Conservation (phyloP, 2,797 vertebrate genomes). For the Muscicapa striata region DNA sequence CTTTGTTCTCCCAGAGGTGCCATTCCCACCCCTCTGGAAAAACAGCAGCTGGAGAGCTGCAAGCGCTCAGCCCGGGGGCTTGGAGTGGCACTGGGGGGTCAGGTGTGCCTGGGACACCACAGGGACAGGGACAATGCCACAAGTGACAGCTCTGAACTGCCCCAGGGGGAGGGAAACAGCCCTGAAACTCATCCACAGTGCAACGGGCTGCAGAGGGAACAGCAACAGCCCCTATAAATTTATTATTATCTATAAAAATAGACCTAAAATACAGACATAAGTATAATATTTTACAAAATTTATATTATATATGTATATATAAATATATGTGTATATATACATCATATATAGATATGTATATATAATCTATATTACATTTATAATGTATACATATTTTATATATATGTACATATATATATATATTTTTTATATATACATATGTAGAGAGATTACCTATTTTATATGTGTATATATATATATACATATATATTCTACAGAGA, state of each 20-base stretch:
- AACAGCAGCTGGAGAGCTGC: not conserved
- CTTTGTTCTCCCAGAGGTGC: not conserved
- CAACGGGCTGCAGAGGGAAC: not conserved
- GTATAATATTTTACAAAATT: too few relatives aligned
- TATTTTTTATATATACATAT: not conserved
- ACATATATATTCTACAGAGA: too few relatives aligned
- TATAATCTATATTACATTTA: not conserved
- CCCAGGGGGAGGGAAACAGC: not conserved
- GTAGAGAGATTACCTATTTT: too few relatives aligned
- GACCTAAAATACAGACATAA: not conserved
- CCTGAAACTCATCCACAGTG: not conserved
- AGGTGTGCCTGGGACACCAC: not conserved
- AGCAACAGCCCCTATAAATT: accelerated
- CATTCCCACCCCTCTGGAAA: not conserved
- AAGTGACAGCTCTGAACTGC: not conserved
- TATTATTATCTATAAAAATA: too few relatives aligned
- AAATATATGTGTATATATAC: not conserved
- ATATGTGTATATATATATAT: too few relatives aligned
- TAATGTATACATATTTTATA: too few relatives aligned
- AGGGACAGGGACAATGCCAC: not conserved
- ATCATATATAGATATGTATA: not conserved
- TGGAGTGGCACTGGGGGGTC: not conserved
- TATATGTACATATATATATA: too few relatives aligned
- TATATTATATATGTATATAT: too few relatives aligned
- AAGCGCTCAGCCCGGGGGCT: not conserved